Percentiles rank a stretch among this genome's conserved stretches.
Conservation (phyloP, 2,888 invertebrate genomes). For the Aporophyla nigra region DNA sequence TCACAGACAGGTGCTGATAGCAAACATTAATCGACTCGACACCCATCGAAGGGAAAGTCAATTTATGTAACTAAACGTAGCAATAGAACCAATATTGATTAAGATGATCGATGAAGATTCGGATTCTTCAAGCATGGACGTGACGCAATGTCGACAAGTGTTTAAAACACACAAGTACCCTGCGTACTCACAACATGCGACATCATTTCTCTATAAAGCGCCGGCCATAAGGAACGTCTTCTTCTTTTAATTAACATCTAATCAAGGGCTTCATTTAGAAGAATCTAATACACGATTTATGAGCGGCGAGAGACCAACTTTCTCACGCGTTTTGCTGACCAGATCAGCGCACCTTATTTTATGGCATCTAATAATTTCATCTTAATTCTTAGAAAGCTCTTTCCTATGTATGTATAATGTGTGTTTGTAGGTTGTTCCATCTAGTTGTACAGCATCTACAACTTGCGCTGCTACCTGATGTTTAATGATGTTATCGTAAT, state of each 20-base stretch:
- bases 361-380: constrained; percentile 71
- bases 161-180: constrained; percentile 69
- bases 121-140: constrained; percentile 76
- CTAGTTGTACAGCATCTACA: constrained; percentile 44
- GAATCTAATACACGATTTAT: constrained; percentile 83
- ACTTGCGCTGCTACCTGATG: constrained; percentile 31
- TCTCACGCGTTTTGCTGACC: constrained; percentile 83
- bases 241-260: constrained; percentile 85
- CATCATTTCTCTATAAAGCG: constrained; percentile 70
- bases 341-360: constrained; percentile 79
- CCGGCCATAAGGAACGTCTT: constrained; percentile 80
- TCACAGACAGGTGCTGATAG: constrained; percentile 44
- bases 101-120: constrained; percentile 78
- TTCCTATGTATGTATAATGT: constrained; percentile 54
- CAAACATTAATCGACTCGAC: constrained; percentile 59
- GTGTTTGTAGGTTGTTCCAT: constrained; percentile 58
- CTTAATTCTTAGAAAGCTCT: constrained; percentile 68
- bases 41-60: constrained; percentile 79
- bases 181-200: constrained; percentile 73
- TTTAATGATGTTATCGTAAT: constrained; percentile 52
- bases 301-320: constrained; percentile 77
- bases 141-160: constrained; percentile 73
- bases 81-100: constrained; percentile 84
- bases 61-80: constrained; percentile 85
- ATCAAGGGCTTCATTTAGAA: constrained; percentile 86